A percentile compares a stretch with the other conserved stretches of the same genome.
Conservation (phyloP, 2,797 vertebrate genomes). For the Coilia nasus region DNA sequence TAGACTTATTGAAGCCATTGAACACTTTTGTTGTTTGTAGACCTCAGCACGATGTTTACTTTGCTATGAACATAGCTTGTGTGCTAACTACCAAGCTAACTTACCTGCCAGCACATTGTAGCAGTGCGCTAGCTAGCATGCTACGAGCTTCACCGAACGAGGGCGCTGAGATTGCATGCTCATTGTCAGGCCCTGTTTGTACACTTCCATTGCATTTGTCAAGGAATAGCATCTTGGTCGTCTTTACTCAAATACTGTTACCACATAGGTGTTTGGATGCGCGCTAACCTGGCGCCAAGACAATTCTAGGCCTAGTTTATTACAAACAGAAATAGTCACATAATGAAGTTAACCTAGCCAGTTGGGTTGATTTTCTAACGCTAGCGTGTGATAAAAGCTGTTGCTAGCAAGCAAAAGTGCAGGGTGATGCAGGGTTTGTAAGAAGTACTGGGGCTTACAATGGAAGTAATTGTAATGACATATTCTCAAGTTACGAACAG, state of each 20-base stretch:
- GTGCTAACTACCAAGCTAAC: conserved; percentile 63
- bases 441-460: not conserved
- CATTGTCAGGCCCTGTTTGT: not conserved
- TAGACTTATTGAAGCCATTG: not conserved
- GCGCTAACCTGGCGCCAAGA: not conserved
- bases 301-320: not conserved
- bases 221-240: not conserved
- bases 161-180: conserved; percentile 44
- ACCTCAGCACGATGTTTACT: not conserved
- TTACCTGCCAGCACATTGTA: not conserved
- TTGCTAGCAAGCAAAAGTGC: not conserved
- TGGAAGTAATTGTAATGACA: not conserved
- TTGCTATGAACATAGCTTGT: not conserved
- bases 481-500: not conserved
- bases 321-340: not conserved
- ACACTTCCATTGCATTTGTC: not conserved
- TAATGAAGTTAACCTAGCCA: not conserved
- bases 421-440: not conserved
- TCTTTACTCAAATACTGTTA: not conserved
- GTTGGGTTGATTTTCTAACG: conserved; percentile 2
- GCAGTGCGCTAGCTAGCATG: conserved; percentile 60
- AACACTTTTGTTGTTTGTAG: not conserved
- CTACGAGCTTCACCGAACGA: conserved; percentile 55
- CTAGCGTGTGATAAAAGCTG: not conserved
- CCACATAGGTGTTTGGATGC: not conserved